phyloP scores from a whole-genome alignment of 2,888 invertebrate genomes.

The Drosophila demipolita region DNA sequence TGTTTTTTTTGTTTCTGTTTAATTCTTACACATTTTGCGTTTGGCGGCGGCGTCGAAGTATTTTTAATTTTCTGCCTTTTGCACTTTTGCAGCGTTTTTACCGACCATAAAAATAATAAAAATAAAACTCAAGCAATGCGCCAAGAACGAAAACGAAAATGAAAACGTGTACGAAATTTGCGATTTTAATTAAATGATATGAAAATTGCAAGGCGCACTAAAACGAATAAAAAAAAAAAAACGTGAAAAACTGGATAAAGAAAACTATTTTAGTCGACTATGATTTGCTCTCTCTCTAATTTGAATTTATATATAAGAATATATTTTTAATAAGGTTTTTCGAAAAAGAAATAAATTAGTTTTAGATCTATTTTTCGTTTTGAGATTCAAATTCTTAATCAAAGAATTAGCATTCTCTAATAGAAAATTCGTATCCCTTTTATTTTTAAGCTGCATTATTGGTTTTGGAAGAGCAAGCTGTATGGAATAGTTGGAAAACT shows the following conservation, averaged over 20 bases:
- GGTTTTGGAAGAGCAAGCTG: background rate
- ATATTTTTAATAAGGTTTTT: background rate
- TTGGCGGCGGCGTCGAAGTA: constrained; percentile 63
- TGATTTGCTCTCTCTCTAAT: constrained; percentile 15
- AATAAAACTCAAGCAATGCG: constrained; percentile 56
- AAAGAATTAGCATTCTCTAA: rapidly evolving
- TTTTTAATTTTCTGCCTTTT: constrained; percentile 81
- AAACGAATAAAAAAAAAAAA: constrained; percentile 30
- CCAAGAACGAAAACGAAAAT: constrained; percentile 68
- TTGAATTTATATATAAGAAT: background rate
- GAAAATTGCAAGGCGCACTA: constrained; percentile 73
- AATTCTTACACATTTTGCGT: constrained; percentile 45
- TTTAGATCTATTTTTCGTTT: background rate
- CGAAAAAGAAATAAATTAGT: background rate
- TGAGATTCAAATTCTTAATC: background rate
- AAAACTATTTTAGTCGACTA: background rate
- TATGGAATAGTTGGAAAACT: constrained; percentile 17
- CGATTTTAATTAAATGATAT: constrained; percentile 81
- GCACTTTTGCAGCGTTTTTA: constrained; percentile 72
- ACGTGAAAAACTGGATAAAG: constrained; percentile 29
- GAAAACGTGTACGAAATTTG: constrained; percentile 81
- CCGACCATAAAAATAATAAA: constrained; percentile 71
- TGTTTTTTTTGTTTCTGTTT: constrained; percentile 22
- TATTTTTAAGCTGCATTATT: background rate
- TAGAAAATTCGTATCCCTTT: background rate